phyloP scores from a whole-genome alignment of 2,888 invertebrate genomes.

The Dryobotodes eremita region DNA sequence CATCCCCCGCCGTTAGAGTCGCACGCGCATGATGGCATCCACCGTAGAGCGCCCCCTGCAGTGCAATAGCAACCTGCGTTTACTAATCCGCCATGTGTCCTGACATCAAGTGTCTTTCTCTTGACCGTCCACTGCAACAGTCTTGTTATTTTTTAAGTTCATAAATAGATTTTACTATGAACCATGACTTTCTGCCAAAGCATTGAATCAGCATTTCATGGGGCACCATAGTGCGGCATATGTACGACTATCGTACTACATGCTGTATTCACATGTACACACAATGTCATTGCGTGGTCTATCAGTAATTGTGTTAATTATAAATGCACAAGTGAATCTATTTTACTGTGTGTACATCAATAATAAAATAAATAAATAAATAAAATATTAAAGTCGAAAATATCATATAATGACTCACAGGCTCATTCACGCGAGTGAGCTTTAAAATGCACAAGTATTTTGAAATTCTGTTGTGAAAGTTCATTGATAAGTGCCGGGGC shows the following conservation, averaged over 20 bases:
- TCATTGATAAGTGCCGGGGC: constrained; percentile 46
- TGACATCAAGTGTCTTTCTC: neutral
- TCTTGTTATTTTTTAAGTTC: neutral
- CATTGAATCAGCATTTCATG: neutral
- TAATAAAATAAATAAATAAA: too few species aligned
- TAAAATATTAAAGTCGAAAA: constrained; percentile 46
- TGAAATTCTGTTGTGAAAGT: constrained; percentile 45
- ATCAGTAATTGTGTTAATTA: constrained; percentile 47
- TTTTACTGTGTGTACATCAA: too few species aligned
- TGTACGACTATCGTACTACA: neutral
- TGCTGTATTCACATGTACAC: neutral
- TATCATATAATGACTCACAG: constrained; percentile 29
- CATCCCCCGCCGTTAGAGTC: too few species aligned
- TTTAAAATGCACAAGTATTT: constrained; percentile 48
- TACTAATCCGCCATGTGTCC: neutral
- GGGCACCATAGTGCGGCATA: too few species aligned
- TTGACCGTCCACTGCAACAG: neutral
- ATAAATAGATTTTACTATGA: neutral
- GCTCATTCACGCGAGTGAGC: constrained; percentile 31
- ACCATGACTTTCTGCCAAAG: neutral
- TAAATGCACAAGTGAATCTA: constrained; percentile 38
- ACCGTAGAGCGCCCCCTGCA: too few species aligned
- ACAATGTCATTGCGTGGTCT: constrained; percentile 9
- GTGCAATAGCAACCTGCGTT: too few species aligned
- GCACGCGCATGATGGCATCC: too few species aligned